A percentile compares a stretch with the other conserved stretches of the same genome.
Conservation (phyloP, 1,140 invertebrate genomes). For the Ceratosolen solmsi region DNA sequence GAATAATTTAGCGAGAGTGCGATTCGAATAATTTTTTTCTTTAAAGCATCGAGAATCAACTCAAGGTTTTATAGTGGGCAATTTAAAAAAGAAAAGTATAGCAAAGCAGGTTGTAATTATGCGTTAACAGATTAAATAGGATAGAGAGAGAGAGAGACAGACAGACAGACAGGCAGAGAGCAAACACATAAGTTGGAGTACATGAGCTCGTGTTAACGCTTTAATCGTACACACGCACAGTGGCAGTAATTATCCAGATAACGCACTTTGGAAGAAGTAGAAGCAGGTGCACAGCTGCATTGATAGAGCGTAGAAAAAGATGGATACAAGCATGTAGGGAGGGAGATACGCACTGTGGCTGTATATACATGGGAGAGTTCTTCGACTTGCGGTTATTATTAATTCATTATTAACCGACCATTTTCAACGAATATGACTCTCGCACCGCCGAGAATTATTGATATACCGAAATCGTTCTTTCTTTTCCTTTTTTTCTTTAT, state of each 20-base stretch:
- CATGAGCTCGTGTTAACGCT: constrained; percentile 11
- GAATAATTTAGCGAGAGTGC: constrained; percentile 20
- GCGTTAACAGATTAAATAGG: constrained; percentile 39
- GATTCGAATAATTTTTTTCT: constrained; percentile 44
- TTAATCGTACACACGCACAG: constrained; percentile 3
- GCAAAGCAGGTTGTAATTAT: constrained; percentile 33
- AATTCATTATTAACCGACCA: constrained; percentile 45
- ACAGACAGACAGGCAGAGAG: neutral
- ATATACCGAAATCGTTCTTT: neutral
- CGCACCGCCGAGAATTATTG: neutral
- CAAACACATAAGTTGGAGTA: too few relatives aligned
- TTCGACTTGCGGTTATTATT: constrained; percentile 15
- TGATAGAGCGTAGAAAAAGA: constrained; percentile 3
- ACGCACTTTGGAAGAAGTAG: constrained; percentile 7
- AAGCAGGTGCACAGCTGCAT: constrained; percentile 2
- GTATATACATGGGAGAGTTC: neutral
- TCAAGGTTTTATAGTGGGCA: constrained; percentile 1
- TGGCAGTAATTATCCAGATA: constrained; percentile 38
- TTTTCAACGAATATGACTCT: constrained; percentile 31
- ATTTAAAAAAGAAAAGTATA: constrained; percentile 53
- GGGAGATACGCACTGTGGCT: neutral
- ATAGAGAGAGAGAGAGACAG: neutral
- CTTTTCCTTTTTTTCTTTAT: neutral
- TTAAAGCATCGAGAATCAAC: constrained; percentile 42
- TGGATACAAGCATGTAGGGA: neutral